Evolutionary conservation across 37 sponge, comb jelly and placozoan genomes (phyloP), one percentile per base, ranked within the genome.

Genomic region (Amphimedon queenslandica): DNA sequence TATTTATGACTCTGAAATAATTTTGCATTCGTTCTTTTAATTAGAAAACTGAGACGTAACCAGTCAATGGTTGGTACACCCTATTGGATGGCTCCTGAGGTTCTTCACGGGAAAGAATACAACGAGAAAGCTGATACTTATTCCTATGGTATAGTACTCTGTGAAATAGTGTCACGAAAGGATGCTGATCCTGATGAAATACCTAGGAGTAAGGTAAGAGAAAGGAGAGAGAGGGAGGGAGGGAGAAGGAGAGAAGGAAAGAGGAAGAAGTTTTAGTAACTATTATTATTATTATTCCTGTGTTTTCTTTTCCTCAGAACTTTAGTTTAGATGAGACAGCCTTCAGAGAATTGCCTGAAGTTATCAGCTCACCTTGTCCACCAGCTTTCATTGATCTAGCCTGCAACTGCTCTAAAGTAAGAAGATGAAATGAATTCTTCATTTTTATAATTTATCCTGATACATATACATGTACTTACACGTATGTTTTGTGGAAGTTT

Each of bases 31-130:
- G 40, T 69, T 8, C 43, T 40, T 29, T 51, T 67, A 4, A 3
- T 56, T 56, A 77, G 77, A 53, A 71, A 53, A 32, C 2, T 73
- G 25, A 58, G 31, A 28, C 23, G 76, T n/a, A 27, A 71, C 8
- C 79, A 82, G 83, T 85, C 94, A 1, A 53, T 92, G 51, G 92
- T 91, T 57, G 96, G 96, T 0, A 95, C 80, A 24, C 86, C 96
- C 4, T 95, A 84, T 63, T 95, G 89, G 90, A 88, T 87, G 88
- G 85, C 92, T 16, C 96, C 96, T 5, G 96, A 95, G 69, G 89
- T 95, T 20, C 75, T 88, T 57, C 66, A 69, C 23, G 81, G 80
- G 4, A 78, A 79, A 39, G 66, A 78, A 0, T 91, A 91, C 57
- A 69, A 91, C 24, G 84, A 87, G 69, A 91, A 87, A 34, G 91